A percentile compares a stretch with the other conserved stretches of the same genome.
Conservation (phyloP, 2,797 vertebrate species). For the Mionectes olivaceus region DNA sequence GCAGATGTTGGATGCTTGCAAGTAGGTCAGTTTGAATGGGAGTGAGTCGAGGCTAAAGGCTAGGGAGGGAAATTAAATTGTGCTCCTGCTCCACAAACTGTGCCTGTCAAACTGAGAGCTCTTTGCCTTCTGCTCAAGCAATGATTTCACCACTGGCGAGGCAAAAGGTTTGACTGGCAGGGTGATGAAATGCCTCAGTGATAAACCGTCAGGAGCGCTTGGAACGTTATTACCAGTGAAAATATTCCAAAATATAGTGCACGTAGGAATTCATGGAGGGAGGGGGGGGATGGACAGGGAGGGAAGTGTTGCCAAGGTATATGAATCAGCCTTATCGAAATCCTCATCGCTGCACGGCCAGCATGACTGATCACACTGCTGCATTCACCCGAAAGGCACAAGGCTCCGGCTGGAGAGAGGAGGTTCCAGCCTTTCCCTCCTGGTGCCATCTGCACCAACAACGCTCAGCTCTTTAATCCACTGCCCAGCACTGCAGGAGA, state of each 20-base stretch:
- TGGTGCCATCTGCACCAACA: neutral
- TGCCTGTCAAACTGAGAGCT: neutral
- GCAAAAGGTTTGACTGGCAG: slow-evolving; percentile 13
- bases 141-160: neutral
- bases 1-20: slow-evolving; percentile 62
- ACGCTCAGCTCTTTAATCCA: neutral
- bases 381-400: neutral
- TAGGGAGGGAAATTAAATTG: slow-evolving; percentile 38
- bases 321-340: slow-evolving; percentile 13
- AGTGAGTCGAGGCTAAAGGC: slow-evolving; percentile 29
- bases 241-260: neutral
- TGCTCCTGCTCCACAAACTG: neutral
- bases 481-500: neutral
- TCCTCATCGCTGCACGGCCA: neutral
- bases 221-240: neutral
- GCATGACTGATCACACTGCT: slow-evolving; percentile 21
- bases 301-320: neutral
- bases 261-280: neutral
- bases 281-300: neutral
- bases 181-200: neutral
- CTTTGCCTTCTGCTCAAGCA: neutral
- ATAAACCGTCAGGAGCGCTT: neutral
- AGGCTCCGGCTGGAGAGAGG: neutral
- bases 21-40: slow-evolving; percentile 59
- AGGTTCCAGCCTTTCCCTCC: neutral